Evolutionary conservation across 2,797 vertebrate species (phyloP), one percentile per base, ranked within the genome.

Genomic region (Apodemus agrarius): DNA sequence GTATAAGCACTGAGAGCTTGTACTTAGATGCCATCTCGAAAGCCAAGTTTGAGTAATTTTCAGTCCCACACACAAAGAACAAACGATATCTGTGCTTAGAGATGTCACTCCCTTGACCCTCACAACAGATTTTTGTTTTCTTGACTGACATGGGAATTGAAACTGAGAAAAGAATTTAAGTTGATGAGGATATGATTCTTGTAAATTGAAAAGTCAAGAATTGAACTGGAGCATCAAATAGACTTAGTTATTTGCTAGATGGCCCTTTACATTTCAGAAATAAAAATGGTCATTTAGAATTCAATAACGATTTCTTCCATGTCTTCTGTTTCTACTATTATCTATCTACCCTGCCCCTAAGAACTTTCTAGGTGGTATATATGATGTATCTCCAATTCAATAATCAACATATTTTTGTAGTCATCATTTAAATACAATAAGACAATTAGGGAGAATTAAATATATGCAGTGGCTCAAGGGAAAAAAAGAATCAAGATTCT

Each of bases 401-500:
- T 61, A 78, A 90, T 43, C 92, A 81, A 74, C 67, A 24, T 49
- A 69, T 59, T 86, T 86, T 94, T 96, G 67, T 74, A 74, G 61
- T 93, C 79, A 87, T 40, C 9, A 52, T 78, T 95, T 96, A 91
- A 94, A 40, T 87, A 85, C 82, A 21, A 85, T 52, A 65, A 90
- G 43, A 61, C 84, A 91, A 78, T 61, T 87, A n/a, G n/a, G 43
- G 2, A 89, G 75, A 91, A 84, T 91, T 81, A 87, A 88, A 72
- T 16, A 72, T 1, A 89, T 22, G 2, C 22, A 78, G 4, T 26
- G 91, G 34, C 72, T 37, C 29, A 92, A 46, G 16, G 26, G 6
- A 13, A 97, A 86, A 93, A 61, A n/a, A 92, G 84, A 96, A 75
- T 93, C 75, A 93, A 80, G 26, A 89, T 83, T 93, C 26, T 86